Percentiles rank a stretch among this genome's conserved stretches.
phyloP scores from a whole-genome alignment of 2,797 vertebrate species.

The Craterocephalus amniculus region DNA sequence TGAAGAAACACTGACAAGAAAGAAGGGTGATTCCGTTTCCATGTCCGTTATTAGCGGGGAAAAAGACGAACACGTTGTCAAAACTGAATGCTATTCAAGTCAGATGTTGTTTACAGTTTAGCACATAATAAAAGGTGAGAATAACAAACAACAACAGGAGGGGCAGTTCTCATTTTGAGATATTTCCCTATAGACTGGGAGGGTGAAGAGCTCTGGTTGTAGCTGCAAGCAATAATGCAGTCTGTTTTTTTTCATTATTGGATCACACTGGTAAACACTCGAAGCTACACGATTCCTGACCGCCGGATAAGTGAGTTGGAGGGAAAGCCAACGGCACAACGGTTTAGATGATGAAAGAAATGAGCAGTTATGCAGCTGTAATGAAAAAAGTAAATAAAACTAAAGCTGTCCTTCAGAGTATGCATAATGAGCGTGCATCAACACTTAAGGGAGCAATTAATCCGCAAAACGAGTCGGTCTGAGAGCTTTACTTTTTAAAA shows the following conservation, averaged over 20 bases:
- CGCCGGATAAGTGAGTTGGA: constrained; percentile 22
- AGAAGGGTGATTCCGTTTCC: constrained; percentile 64
- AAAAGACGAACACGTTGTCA: constrained; percentile 50
- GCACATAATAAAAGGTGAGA: constrained; percentile 52
- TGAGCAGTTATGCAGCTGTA: neutral
- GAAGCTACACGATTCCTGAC: constrained; percentile 44
- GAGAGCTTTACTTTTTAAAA: neutral
- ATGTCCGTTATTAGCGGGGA: constrained; percentile 59
- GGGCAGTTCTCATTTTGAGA: constrained; percentile 45
- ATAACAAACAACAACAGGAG: constrained; percentile 32
- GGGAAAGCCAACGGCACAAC: constrained; percentile 7
- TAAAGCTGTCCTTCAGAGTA: neutral
- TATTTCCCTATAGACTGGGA: constrained; percentile 51
- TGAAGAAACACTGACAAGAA: constrained; percentile 41
- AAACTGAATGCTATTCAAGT: constrained; percentile 55
- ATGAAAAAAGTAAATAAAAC: neutral
- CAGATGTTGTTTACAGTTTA: constrained; percentile 58
- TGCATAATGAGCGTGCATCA: neutral
- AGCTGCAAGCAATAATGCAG: constrained; percentile 38
- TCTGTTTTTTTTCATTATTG: constrained; percentile 49
- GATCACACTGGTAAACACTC: constrained; percentile 53
- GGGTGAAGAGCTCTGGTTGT: constrained; percentile 17
- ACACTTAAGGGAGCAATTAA: neutral
- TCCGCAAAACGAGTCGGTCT: neutral
- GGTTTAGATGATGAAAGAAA: constrained; percentile 1